Conservation (phyloP, 2,888 invertebrate species). For the Tinea trinotella region DNA sequence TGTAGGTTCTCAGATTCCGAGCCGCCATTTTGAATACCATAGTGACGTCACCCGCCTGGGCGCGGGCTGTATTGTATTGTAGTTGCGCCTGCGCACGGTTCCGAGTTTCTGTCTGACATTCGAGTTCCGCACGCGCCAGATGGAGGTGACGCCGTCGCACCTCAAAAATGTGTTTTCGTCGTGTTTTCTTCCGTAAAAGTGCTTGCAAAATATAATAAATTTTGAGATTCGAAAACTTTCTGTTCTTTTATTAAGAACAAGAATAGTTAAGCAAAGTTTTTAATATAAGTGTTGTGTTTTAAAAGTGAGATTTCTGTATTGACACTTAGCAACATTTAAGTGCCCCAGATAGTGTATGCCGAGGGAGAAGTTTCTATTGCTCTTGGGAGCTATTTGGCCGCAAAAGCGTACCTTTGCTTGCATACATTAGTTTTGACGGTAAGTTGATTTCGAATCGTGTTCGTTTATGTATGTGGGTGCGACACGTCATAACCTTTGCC, state of each 20-base stretch:
- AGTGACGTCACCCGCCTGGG: constrained; percentile 65
- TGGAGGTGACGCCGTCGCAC: constrained; percentile 57
- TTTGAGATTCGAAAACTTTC: constrained; percentile 40
- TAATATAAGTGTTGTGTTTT: constrained; percentile 52
- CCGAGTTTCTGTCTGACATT: constrained; percentile 53
- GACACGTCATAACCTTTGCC: constrained; percentile 59
- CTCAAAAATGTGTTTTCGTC: constrained; percentile 58
- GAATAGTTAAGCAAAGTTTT: constrained; percentile 55
- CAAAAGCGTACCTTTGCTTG: constrained; percentile 52
- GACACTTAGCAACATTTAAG: constrained; percentile 29
- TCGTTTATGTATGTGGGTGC: constrained; percentile 44
- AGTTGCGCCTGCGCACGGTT: constrained; percentile 29
- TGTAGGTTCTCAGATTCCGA: constrained; percentile 67
- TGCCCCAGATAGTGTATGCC: constrained; percentile 54
- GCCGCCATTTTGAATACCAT: constrained; percentile 69
- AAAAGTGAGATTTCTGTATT: constrained; percentile 56
- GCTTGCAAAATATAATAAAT: constrained; percentile 41
- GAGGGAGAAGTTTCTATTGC: constrained; percentile 45
- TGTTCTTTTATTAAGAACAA: constrained; percentile 53
- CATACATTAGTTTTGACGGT: constrained; percentile 36
- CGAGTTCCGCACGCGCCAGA: constrained; percentile 56
- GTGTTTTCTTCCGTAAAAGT: constrained; percentile 51
- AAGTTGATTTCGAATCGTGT: constrained; percentile 37
- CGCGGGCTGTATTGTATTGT: constrained; percentile 59
- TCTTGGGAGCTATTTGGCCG: constrained; percentile 49